phyloP scores from a whole-genome alignment of 2,797 vertebrate genomes.

The Hybognathus amarus region DNA sequence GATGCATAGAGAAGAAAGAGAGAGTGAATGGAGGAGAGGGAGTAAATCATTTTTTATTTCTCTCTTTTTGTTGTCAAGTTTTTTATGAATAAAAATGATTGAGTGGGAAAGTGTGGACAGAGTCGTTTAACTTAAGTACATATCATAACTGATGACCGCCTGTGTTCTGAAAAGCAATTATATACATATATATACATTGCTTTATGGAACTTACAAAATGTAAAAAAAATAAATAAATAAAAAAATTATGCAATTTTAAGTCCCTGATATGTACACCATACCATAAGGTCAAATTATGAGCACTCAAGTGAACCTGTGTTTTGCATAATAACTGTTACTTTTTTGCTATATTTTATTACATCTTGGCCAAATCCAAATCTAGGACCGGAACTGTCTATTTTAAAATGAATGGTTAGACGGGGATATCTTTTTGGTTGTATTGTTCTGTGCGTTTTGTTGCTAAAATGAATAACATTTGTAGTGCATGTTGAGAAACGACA shows the following conservation, averaged over 20 bases:
- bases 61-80: constrained; percentile 31
- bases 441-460: constrained; percentile 22
- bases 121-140: neutral
- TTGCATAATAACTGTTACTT: neutral
- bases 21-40: constrained; percentile 17
- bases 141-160: neutral
- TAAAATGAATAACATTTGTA: constrained; percentile 18
- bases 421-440: neutral
- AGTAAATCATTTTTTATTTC: constrained; percentile 24
- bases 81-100: constrained; percentile 32
- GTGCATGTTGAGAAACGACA: constrained; percentile 15
- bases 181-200: neutral
- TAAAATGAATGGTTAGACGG: neutral
- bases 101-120: constrained; percentile 31
- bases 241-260: neutral
- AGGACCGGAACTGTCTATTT: constrained; percentile 6
- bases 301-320: neutral
- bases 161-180: neutral
- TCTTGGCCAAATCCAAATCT: neutral
- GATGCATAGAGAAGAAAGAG: constrained; percentile 47
- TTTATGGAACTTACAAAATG: neutral
- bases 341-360: neutral
- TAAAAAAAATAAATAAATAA: too few relatives aligned
- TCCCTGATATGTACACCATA: neutral
- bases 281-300: neutral